Evolutionary conservation across 2,797 vertebrate species (phyloP).

Genomic region (Rhinophrynus dorsalis): DNA sequence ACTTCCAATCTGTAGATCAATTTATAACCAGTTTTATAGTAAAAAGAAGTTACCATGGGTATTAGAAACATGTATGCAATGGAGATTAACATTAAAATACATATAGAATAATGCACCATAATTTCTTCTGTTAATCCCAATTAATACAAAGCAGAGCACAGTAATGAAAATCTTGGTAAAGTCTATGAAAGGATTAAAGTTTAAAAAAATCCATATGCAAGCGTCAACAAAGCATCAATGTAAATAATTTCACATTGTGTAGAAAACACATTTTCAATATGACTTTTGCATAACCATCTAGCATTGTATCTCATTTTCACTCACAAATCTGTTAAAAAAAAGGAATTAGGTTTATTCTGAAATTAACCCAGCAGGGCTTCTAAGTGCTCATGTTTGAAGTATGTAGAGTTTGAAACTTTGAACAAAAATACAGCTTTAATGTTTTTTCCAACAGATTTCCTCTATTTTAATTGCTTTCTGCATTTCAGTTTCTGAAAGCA

Average conservation of each 20-base stretch:
- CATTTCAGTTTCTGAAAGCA: constrained; percentile 21
- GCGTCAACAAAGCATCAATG: background rate
- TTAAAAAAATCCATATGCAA: background rate
- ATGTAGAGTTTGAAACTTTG: constrained; percentile 12
- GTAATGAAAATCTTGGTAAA: background rate
- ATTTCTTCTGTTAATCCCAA: too few relatives aligned
- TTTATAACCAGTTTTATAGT: too few relatives aligned
- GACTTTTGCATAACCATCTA: constrained; percentile 5
- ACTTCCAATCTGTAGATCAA: too few relatives aligned
- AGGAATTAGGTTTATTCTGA: constrained; percentile 12
- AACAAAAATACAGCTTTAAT: constrained; percentile 18
- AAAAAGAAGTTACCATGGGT: too few relatives aligned
- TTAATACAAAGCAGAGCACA: too few relatives aligned
- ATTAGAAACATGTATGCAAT: too few relatives aligned
- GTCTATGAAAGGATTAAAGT: background rate
- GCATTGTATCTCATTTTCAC: constrained; percentile 23
- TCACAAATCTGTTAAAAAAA: constrained; percentile 14
- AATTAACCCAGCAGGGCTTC: constrained; percentile 21
- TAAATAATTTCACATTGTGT: background rate
- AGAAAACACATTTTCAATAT: background rate
- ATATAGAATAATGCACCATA: too few relatives aligned
- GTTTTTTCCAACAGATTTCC: constrained; percentile 19
- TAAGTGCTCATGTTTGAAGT: constrained; percentile 38
- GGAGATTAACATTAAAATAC: too few relatives aligned
- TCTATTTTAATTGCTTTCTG: constrained; percentile 35